Evolutionary conservation across 2,113 vertebrate genomes (phyloP).

Genomic region (Guaruba guarouba): DNA sequence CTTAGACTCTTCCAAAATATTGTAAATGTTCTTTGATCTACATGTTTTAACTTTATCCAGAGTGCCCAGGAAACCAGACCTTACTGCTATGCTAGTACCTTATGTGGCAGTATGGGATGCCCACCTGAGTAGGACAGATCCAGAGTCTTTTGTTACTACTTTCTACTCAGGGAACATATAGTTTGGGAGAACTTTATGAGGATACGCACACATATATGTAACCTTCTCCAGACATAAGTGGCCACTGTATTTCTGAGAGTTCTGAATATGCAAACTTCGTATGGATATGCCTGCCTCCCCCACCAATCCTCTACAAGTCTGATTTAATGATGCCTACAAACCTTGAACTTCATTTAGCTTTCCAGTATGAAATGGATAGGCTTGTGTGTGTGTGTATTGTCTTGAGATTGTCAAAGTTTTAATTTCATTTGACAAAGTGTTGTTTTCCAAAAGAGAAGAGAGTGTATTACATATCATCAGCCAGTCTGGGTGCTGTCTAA

Average conservation of each 20-base stretch:
- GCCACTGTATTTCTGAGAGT: background rate
- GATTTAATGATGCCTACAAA: background rate
- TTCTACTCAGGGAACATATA: background rate
- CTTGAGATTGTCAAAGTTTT: background rate
- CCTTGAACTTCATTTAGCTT: background rate
- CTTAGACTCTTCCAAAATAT: background rate
- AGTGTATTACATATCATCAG: background rate
- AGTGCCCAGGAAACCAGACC: background rate
- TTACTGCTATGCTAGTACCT: background rate
- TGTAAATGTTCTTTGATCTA: background rate
- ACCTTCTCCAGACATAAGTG: background rate
- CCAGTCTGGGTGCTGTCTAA: background rate
- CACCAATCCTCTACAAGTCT: background rate
- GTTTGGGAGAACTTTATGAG: background rate
- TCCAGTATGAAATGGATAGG: background rate
- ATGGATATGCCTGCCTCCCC: background rate
- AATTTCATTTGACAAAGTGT: background rate
- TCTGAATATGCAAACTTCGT: background rate
- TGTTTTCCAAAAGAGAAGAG: slow-evolving; percentile 9
- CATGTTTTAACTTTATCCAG: background rate
- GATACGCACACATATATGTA: background rate
- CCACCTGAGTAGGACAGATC: background rate
- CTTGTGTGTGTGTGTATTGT: background rate
- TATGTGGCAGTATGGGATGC: too few species aligned
- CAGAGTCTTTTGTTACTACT: background rate